phyloP scores from a whole-genome alignment of 2,113 vertebrate genomes.

The Hypanus sabinus region DNA sequence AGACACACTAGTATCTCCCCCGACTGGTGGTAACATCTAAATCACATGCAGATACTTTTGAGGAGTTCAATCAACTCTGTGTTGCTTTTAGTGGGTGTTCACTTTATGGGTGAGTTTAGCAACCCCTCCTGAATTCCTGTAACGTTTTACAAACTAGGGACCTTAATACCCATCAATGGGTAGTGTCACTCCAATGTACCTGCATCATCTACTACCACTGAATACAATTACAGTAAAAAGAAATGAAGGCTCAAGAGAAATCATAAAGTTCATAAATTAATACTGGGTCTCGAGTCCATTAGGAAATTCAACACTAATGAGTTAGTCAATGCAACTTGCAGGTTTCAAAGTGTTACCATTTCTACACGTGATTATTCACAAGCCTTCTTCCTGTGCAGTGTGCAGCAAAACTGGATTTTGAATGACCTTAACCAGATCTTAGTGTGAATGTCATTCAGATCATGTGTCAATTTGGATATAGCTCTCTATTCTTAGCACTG shows the following conservation, averaged over 20 bases:
- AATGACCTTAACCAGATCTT: neutral
- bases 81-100: neutral
- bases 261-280: neutral
- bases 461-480: neutral
- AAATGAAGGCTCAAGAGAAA: neutral
- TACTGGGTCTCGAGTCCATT: neutral
- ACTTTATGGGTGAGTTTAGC: neutral
- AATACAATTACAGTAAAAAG: neutral
- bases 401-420: neutral
- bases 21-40: neutral
- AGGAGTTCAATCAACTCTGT: neutral
- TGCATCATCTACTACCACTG: neutral
- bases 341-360: neutral
- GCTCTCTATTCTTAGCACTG: neutral
- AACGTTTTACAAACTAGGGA: neutral
- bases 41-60: neutral
- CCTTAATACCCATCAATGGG: neutral
- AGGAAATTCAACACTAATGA: neutral
- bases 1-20: neutral
- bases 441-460: constrained; percentile 23
- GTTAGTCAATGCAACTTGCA: neutral
- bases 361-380: neutral
- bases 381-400: neutral
- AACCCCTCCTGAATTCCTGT: neutral
- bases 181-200: neutral